Base-by-base conservation (phyloP, 2,113 vertebrate genomes). In the Oceanites oceanicus region DNA sequence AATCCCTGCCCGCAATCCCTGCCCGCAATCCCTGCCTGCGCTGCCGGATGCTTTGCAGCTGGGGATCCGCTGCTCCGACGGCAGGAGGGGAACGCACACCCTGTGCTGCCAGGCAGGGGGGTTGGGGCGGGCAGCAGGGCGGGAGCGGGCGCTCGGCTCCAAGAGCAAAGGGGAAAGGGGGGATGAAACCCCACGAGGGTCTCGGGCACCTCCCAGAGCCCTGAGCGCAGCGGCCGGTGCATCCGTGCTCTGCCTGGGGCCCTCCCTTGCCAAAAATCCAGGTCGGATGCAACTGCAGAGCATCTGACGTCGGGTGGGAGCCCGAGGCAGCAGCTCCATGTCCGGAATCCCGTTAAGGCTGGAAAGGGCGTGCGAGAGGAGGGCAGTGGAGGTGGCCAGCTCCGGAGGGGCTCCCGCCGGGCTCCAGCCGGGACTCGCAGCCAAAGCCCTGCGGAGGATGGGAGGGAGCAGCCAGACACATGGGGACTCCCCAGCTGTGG, bases 171-270 rank as follows among this genome's bases (percentile, higher is more conserved):
- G 25, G 25, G 6, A 61, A 58, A 49, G 10, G 29, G 18, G 23
- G 10, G 34, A 21, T 66, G 47, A 62, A 62, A 36, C 22, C 70
- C 36, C 22, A 3, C 3, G 4, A 63, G 19, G 53, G 32, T 25
- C 55, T 42, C 3, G 2, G 70, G 49, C 40, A 52, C 15, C 58
- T 34, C 29, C 27, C 23, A 4, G 27, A 20, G 27, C 38, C 32
- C 36, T 2, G 3, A 44, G 40, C 3, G 1, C 56, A 23, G 56
- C 4, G 0, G 16, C 22, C 2, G 4, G 27, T 42, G 56, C 13
- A n/a, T 38, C 55, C 42, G 50, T 45, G 63, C 55, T 36, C 17
- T 53, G 11, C 32, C 67, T 17, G 26, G 38, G 40, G 38, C 38
- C 47, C 22, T 32, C 10, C 10, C 13, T 15, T 25, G 36, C 52